phyloP scores from a whole-genome alignment of 1,140 invertebrate species.

The Drosophila cardini region DNA sequence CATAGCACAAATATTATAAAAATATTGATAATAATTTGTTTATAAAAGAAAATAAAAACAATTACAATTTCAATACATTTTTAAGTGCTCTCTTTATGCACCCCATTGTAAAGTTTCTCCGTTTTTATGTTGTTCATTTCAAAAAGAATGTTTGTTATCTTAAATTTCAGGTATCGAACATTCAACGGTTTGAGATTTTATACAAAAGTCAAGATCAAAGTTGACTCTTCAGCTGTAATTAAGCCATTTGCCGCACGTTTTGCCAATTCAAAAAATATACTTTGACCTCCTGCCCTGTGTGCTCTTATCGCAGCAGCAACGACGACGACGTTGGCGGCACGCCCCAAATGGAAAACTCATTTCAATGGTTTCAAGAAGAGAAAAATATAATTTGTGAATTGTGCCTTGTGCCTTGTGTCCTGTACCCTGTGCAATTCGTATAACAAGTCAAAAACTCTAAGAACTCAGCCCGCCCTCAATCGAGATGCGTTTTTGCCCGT shows the following conservation, averaged over 20 bases:
- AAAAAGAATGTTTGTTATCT: not conserved
- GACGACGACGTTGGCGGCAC: constrained; percentile 19
- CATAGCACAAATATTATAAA: too few relatives aligned
- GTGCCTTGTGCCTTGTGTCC: constrained; percentile 19
- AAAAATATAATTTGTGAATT: constrained; percentile 46
- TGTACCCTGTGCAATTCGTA: constrained; percentile 18
- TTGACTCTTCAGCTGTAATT: constrained; percentile 68
- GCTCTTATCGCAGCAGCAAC: constrained; percentile 57
- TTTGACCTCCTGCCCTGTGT: constrained; percentile 33
- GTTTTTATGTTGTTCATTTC: constrained; percentile 31
- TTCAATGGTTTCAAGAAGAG: constrained; percentile 39
- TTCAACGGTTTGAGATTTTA: constrained; percentile 17
- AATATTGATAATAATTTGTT: too few relatives aligned
- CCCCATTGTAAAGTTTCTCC: too few relatives aligned
- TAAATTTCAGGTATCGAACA: constrained; percentile 1
- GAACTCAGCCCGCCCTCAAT: constrained; percentile 22
- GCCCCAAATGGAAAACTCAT: constrained; percentile 53
- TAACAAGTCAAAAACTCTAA: constrained; percentile 49
- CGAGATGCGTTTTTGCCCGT: constrained; percentile 45
- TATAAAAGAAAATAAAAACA: too few relatives aligned
- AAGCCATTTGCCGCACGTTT: constrained; percentile 80
- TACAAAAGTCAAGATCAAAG: constrained; percentile 65
- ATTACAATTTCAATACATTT: not conserved
- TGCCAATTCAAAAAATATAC: constrained; percentile 72
- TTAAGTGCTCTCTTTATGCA: too few relatives aligned